These are phyloP conservation scores for Andrena minutula DNA, from an alignment of 2,888 invertebrate genomes.

Conservation along the genomic window DNA sequence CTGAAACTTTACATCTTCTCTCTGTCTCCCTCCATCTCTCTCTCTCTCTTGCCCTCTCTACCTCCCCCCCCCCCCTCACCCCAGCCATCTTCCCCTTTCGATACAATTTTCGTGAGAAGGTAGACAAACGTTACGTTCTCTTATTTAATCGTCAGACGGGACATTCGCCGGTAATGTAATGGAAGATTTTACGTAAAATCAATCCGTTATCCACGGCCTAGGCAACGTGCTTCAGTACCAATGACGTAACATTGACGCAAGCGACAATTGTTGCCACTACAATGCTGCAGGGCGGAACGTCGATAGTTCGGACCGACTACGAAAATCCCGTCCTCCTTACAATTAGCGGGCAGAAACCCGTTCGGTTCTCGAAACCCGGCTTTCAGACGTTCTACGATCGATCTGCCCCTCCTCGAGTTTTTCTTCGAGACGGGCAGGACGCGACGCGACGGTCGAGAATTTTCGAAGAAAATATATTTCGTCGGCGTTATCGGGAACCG, in stretches of 20 bases:
- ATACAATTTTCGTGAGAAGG: not conserved
- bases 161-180: not conserved
- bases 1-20: conserved; percentile 17
- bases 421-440: not conserved
- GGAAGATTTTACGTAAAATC: conserved; percentile 61
- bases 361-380: not conserved
- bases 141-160: not conserved
- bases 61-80: not conserved
- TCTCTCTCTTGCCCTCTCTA: not conserved
- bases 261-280: conserved; percentile 80
- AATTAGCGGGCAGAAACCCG: not conserved
- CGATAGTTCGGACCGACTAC: conserved; percentile 60
- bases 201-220: conserved; percentile 63
- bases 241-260: conserved; percentile 81
- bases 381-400: not conserved
- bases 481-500: too few relatives aligned
- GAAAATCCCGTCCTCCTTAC: conserved; percentile 51
- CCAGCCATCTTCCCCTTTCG: not conserved
- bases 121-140: not conserved
- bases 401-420: not conserved
- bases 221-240: conserved; percentile 60
- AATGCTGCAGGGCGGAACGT: conserved; percentile 71
- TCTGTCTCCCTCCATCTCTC: not conserved
- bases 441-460: not conserved
- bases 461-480: too few relatives aligned